Conservation (phyloP, 2,113 vertebrate species). For the Bagarius yarrelli region DNA sequence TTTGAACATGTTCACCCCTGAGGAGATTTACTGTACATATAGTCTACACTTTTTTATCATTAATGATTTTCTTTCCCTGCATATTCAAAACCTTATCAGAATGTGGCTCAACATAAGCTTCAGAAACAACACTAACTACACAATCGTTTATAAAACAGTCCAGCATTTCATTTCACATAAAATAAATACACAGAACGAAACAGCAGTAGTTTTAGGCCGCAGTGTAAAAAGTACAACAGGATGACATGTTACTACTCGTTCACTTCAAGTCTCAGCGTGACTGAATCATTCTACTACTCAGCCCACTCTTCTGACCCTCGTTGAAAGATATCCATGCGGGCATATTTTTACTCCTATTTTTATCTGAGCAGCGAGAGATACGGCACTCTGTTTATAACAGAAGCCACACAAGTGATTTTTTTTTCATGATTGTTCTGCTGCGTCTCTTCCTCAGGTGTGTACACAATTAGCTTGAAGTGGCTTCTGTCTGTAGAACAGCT, state of each 20-base stretch:
- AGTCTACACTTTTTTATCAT: too few species aligned
- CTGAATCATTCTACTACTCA: constrained; percentile 23
- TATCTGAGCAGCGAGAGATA: constrained; percentile 5
- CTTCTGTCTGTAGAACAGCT: constrained; percentile 40
- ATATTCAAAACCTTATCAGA: too few species aligned
- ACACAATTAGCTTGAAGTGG: constrained; percentile 55
- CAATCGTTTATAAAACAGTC: too few species aligned
- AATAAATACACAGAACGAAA: too few species aligned
- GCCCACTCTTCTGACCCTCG: constrained; percentile 7
- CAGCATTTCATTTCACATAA: too few species aligned
- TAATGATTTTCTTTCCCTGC: too few species aligned
- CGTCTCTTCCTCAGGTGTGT: constrained; percentile 44
- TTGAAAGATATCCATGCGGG: constrained; percentile 8
- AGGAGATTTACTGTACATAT: too few species aligned
- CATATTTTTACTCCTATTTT: constrained; percentile 30
- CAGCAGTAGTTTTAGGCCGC: background rate
- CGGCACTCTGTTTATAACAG: constrained; percentile 1
- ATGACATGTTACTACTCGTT: background rate
- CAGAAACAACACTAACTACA: too few species aligned
- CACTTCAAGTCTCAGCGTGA: background rate
- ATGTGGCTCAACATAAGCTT: too few species aligned
- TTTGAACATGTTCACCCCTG: too few species aligned
- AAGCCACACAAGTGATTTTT: constrained; percentile 42
- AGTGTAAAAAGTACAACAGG: background rate
- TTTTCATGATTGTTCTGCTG: constrained; percentile 49